A percentile compares a stretch with the other conserved stretches of the same genome.
phyloP scores from a whole-genome alignment of 2,113 vertebrate genomes.

The Lepus timidus region DNA sequence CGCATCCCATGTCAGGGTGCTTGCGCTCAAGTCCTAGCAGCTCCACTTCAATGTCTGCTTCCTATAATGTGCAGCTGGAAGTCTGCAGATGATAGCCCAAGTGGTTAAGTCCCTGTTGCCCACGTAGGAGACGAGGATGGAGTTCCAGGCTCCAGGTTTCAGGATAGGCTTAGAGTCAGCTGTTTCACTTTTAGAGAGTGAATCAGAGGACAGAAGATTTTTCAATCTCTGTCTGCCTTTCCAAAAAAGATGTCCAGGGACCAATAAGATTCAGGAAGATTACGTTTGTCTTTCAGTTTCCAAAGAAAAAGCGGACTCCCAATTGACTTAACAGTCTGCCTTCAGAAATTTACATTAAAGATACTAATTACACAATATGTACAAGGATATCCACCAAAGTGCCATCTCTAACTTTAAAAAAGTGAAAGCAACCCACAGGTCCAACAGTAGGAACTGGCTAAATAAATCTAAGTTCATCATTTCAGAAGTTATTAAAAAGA shows the following conservation, averaged over 20 bases:
- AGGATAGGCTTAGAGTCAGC: too few relatives aligned
- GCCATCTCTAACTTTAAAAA: conserved; percentile 2
- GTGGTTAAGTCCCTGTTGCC: too few relatives aligned
- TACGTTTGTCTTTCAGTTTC: not conserved
- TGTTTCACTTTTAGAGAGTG: too few relatives aligned
- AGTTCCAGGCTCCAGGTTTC: too few relatives aligned
- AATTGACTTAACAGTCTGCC: not conserved
- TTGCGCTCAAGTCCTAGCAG: too few relatives aligned
- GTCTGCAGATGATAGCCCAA: too few relatives aligned
- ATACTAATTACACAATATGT: conserved; percentile 6
- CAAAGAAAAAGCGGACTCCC: not conserved
- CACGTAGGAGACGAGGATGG: too few relatives aligned
- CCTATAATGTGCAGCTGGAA: too few relatives aligned
- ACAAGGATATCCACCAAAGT: not conserved
- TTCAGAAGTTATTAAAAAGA: conserved; percentile 52
- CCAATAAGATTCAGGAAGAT: not conserved
- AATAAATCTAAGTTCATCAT: conserved; percentile 32
- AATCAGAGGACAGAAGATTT: too few relatives aligned
- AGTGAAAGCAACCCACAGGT: not conserved
- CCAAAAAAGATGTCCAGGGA: not conserved
- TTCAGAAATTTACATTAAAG: conserved; percentile 4
- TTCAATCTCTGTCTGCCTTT: too few relatives aligned
- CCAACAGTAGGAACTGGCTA: not conserved
- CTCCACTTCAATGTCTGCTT: too few relatives aligned
- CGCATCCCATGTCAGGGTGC: too few relatives aligned